These are phyloP conservation scores for Chloroclysta siterata DNA, from an alignment of 2,888 invertebrate species.

Conservation along the genomic window DNA sequence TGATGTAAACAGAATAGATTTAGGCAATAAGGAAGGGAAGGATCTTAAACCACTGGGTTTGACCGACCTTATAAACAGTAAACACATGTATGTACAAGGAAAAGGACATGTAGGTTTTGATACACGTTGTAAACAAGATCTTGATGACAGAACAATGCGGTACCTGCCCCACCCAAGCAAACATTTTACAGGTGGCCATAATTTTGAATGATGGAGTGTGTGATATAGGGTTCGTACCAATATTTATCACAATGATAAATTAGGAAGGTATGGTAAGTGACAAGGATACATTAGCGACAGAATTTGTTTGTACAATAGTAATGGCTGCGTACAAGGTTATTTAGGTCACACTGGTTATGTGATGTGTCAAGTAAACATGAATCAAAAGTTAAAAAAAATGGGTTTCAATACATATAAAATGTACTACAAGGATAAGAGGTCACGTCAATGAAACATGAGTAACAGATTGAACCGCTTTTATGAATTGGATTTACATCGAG, in stretches of 20 bases:
- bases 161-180: not conserved
- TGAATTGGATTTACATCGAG: conserved; percentile 21
- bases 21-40: conserved; percentile 32
- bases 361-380: not conserved
- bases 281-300: not conserved
- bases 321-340: not conserved
- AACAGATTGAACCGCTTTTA: conserved; percentile 2
- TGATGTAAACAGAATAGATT: conserved; percentile 32
- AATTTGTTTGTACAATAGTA: not conserved
- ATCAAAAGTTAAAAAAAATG: not conserved
- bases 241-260: conserved; percentile 9
- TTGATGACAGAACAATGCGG: not conserved
- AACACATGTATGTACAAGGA: conserved; percentile 17
- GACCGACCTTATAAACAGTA: conserved; percentile 25
- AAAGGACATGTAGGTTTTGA: conserved; percentile 16
- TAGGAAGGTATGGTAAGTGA: conserved; percentile 3
- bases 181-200: too few relatives aligned
- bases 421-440: conserved; percentile 15
- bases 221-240: not conserved
- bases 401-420: not conserved
- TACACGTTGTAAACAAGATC: not conserved
- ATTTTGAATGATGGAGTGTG: too few relatives aligned
- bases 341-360: not conserved
- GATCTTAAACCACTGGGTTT: conserved; percentile 11
- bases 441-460: not conserved